phyloP scores from a whole-genome alignment of 2,113 vertebrate genomes.

The Macroglossus sobrinus region DNA sequence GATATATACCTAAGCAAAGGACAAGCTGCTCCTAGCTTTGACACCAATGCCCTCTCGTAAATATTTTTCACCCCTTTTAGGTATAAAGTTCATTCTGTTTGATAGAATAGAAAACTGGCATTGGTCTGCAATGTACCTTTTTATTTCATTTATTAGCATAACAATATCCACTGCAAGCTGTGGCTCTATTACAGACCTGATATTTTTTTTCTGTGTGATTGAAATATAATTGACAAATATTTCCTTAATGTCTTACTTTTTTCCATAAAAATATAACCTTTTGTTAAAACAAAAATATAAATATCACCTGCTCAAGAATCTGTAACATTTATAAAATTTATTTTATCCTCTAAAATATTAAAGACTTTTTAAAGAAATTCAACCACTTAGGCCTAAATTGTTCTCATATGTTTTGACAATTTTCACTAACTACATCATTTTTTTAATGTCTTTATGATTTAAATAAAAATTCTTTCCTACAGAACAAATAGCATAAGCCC shows the following conservation, averaged over 20 bases:
- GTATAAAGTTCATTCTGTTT: neutral
- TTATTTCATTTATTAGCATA: neutral
- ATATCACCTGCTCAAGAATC: neutral
- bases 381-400: neutral
- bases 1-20: neutral
- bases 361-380: neutral
- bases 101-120: neutral
- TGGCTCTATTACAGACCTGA: neutral
- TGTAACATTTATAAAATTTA: neutral
- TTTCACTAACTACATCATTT: neutral
- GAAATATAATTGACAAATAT: neutral
- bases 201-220: neutral
- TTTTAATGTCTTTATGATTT: neutral
- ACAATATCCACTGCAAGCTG: neutral
- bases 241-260: neutral
- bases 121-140: neutral
- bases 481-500: neutral
- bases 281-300: constrained; percentile 29
- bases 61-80: neutral
- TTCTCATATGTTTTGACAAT: neutral
- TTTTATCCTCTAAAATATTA: neutral
- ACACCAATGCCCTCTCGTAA: neutral
- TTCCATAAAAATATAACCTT: neutral
- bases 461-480: neutral
- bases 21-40: neutral